These are phyloP conservation scores for Drosophila buzzatii DNA, from an alignment of 2,888 invertebrate genomes.

Conservation along the genomic window DNA sequence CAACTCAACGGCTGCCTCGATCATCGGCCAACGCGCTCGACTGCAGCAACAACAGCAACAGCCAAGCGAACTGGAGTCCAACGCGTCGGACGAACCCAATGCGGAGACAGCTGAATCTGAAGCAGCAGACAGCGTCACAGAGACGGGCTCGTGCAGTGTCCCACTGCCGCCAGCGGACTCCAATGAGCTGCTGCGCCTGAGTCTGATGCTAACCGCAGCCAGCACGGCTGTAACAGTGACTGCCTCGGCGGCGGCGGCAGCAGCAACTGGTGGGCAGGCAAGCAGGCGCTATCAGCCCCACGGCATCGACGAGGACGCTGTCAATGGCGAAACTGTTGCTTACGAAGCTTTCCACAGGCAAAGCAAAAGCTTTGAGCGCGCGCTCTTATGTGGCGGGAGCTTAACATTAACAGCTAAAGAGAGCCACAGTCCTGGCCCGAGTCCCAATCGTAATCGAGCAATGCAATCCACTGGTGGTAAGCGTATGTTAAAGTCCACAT, in stretches of 20 bases:
- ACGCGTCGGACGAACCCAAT: slow-evolving; percentile 69
- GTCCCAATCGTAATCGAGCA: slow-evolving; percentile 41
- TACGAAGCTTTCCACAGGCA: slow-evolving; percentile 81
- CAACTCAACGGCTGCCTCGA: slow-evolving; percentile 83
- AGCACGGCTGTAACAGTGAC: slow-evolving; percentile 78
- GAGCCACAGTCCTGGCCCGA: slow-evolving; percentile 48
- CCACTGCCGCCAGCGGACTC: slow-evolving; percentile 82
- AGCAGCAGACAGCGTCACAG: slow-evolving; percentile 78
- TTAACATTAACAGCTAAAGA: slow-evolving; percentile 73
- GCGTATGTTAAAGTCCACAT: slow-evolving; percentile 73
- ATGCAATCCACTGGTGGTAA: slow-evolving; percentile 61
- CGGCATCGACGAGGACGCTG: slow-evolving; percentile 55
- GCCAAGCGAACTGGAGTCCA: slow-evolving; percentile 65
- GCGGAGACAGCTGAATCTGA: slow-evolving; percentile 56
- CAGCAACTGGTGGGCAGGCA: slow-evolving; percentile 75
- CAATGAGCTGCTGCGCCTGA: slow-evolving; percentile 83
- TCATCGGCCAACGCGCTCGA: slow-evolving; percentile 75
- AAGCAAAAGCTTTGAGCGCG: slow-evolving; percentile 79
- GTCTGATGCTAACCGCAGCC: slow-evolving; percentile 83
- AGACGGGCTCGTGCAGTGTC: slow-evolving; percentile 84
- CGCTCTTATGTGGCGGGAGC: slow-evolving; percentile 70
- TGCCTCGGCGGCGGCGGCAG: slow-evolving; percentile 50
- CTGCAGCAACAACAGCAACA: slow-evolving; percentile 57
- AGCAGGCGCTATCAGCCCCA: slow-evolving; percentile 55
- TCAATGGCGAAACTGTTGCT: slow-evolving; percentile 81